Percentiles rank a stretch among this genome's conserved stretches.
Conservation (phyloP, 2,113 vertebrate species). For the Chelonoidis abingdonii region DNA sequence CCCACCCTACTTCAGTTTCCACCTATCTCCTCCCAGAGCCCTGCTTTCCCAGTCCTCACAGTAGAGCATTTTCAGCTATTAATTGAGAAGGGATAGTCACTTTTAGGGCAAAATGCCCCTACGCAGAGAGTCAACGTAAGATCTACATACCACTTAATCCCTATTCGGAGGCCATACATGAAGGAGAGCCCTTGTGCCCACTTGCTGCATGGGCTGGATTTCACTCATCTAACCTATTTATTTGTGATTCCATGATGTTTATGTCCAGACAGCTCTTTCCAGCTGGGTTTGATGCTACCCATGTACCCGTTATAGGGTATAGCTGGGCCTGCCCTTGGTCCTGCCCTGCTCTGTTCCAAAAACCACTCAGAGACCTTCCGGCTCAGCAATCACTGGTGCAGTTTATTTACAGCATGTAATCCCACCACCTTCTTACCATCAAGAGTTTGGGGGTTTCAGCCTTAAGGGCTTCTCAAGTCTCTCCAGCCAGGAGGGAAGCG, state of each 20-base stretch:
- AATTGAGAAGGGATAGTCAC: background rate
- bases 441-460: no score
- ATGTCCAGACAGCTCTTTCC: background rate
- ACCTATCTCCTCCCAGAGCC: background rate
- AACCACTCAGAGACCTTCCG: no score
- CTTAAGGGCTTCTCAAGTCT: no score
- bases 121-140: no score
- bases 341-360: no score
- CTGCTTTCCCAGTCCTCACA: background rate
- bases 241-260: background rate
- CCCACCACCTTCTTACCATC: no score
- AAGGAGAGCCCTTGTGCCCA: fast-evolving
- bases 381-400: no score
- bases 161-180: fast-evolving
- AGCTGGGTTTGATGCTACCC: constrained; percentile 25
- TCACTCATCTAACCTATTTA: background rate
- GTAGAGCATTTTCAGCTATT: background rate
- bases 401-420: no score
- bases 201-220: constrained; percentile 17
- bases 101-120: background rate
- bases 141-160: background rate
- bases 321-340: no score
- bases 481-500: no score
- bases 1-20: background rate
- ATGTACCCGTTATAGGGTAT: background rate